phyloP scores from a whole-genome alignment of 2,797 vertebrate genomes.

The Hypotaenidia philippensis region DNA sequence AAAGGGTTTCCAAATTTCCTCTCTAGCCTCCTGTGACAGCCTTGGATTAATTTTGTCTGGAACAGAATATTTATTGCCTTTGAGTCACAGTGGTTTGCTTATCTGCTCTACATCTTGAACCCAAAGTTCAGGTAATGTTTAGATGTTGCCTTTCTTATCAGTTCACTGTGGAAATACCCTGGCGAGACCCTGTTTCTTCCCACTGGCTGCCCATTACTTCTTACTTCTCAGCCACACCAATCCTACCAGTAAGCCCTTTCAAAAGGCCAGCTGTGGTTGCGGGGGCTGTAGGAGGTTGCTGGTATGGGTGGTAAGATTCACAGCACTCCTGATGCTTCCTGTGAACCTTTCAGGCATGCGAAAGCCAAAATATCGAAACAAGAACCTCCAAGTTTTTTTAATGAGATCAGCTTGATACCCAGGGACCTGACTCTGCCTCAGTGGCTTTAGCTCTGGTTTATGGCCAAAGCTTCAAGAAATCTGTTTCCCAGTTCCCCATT shows the following conservation, averaged over 20 bases:
- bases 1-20: conserved; percentile 60
- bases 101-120: conserved; percentile 34
- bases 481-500: conserved; percentile 6
- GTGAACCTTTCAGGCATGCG: not conserved
- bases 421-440: not conserved
- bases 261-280: not conserved
- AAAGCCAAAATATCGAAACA: not conserved
- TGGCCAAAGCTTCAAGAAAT: conserved; percentile 19
- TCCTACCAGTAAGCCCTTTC: not conserved
- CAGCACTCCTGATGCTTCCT: not conserved
- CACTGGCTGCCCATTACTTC: not conserved
- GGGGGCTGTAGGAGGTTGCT: not conserved
- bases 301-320: not conserved
- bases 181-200: not conserved
- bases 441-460: conserved; percentile 34
- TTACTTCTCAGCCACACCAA: not conserved
- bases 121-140: conserved; percentile 38
- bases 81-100: conserved; percentile 36
- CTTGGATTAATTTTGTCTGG: conserved; percentile 65
- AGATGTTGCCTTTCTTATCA: conserved; percentile 18
- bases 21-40: conserved; percentile 16
- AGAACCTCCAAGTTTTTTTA: not conserved
- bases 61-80: conserved; percentile 33
- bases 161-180: not conserved
- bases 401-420: conserved; percentile 20